phyloP scores from a whole-genome alignment of 2,797 vertebrate species.

The Mormyrus hasselquistii region DNA sequence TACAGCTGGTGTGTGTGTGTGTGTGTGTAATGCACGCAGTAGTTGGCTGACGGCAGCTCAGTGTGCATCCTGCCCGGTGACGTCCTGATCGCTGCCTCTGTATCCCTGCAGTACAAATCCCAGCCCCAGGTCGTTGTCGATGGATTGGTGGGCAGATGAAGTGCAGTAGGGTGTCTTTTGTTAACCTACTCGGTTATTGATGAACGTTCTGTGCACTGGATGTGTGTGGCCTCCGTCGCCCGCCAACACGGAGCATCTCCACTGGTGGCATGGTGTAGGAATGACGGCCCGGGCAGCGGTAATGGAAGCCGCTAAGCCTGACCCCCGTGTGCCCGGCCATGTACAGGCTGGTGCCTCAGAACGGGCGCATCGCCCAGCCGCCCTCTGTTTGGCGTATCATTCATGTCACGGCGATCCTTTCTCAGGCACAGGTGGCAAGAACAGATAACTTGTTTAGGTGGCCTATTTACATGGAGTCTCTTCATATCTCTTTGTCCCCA shows the following conservation, averaged over 20 bases:
- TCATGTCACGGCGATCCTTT: neutral
- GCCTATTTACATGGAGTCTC: conserved; percentile 24
- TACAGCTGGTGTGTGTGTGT: neutral
- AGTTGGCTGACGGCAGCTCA: neutral
- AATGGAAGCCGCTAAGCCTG: neutral
- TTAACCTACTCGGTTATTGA: neutral
- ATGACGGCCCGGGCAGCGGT: neutral
- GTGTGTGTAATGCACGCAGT: neutral
- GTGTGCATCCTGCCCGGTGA: neutral
- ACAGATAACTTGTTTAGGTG: conserved; percentile 23
- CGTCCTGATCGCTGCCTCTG: neutral
- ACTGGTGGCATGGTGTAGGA: neutral
- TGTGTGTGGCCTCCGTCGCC: neutral
- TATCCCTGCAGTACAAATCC: neutral
- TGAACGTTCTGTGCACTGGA: neutral
- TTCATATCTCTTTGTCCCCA: neutral
- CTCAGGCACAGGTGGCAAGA: neutral
- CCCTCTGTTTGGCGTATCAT: conserved; percentile 19
- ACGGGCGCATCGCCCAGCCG: neutral
- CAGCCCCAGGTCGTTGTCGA: neutral
- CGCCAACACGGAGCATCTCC: neutral
- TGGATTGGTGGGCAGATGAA: neutral
- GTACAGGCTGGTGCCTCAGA: neutral
- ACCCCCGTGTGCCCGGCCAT: neutral
- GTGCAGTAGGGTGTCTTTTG: neutral